A percentile compares a stretch with the other conserved stretches of the same genome.
Evolutionary conservation across 2,113 vertebrate genomes (phyloP).

Genomic region (Catharus fuscescens): DNA sequence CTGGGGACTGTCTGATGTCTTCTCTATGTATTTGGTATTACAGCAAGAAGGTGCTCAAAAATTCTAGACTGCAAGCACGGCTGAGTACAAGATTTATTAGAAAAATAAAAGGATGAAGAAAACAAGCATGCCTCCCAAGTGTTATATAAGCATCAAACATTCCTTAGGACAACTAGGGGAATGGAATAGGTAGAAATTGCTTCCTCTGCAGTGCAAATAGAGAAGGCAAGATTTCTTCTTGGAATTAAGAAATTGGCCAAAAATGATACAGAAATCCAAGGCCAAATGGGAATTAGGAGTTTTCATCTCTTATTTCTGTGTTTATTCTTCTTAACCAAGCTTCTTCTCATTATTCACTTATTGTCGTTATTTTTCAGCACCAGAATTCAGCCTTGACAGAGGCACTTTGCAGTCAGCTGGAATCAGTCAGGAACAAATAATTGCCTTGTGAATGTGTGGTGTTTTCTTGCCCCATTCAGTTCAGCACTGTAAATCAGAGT

Average conservation of each 20-base stretch:
- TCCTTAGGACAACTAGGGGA: background rate
- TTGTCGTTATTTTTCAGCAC: background rate
- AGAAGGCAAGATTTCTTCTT: background rate
- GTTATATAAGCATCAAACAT: background rate
- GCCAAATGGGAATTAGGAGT: background rate
- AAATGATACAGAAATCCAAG: background rate
- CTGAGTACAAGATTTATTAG: background rate
- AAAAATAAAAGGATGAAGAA: background rate
- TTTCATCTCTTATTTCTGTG: background rate
- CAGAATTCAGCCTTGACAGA: background rate
- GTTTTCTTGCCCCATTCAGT: background rate
- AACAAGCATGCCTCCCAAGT: background rate
- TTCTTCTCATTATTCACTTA: background rate
- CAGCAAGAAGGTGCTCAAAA: background rate
- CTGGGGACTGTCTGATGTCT: background rate
- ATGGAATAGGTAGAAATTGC: background rate
- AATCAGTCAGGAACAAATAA: background rate
- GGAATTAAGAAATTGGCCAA: background rate
- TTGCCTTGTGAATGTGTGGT: background rate
- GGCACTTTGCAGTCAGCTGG: background rate
- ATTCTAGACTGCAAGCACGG: background rate
- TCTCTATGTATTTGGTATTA: background rate
- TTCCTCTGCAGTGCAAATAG: background rate
- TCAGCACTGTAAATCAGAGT: background rate
- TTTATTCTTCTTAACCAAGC: background rate